phyloP scores from a whole-genome alignment of 2,113 vertebrate genomes.

The Larimichthys polyactis region DNA sequence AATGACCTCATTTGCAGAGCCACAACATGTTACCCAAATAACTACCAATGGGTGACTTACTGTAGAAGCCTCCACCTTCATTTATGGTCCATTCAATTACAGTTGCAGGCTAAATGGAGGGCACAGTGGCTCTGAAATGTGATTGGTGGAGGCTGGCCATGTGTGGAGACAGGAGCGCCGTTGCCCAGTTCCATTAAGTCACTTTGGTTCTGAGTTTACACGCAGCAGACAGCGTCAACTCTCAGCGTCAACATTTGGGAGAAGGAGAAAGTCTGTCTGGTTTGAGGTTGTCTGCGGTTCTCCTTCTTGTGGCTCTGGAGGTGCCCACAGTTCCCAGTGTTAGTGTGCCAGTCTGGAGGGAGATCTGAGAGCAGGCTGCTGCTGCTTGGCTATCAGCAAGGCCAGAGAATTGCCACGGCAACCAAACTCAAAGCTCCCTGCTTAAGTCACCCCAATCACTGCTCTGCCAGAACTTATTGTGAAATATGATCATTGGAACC shows the following conservation, averaged over 20 bases:
- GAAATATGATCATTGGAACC: constrained; percentile 71
- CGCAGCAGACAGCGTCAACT: constrained; percentile 72
- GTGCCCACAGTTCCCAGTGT: constrained; percentile 78
- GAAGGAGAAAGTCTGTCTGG: constrained; percentile 80
- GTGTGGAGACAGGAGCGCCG: constrained; percentile 63
- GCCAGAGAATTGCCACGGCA: constrained; percentile 69
- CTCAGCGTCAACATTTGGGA: constrained; percentile 76
- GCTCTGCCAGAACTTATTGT: constrained; percentile 64
- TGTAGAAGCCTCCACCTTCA: constrained; percentile 70
- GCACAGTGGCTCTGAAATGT: constrained; percentile 48
- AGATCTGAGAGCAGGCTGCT: constrained; percentile 72
- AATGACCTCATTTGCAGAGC: constrained; percentile 73
- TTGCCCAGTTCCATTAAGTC: constrained; percentile 83
- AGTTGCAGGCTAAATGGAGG: constrained; percentile 70
- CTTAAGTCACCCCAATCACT: constrained; percentile 47
- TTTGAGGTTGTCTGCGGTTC: constrained; percentile 81
- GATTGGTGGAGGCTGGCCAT: constrained; percentile 58
- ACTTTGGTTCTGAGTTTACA: constrained; percentile 78
- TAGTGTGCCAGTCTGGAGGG: constrained; percentile 77
- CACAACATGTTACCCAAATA: constrained; percentile 60
- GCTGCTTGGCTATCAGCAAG: constrained; percentile 73
- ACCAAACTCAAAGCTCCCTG: constrained; percentile 69
- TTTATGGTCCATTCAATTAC: constrained; percentile 77
- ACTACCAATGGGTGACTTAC: constrained; percentile 61
- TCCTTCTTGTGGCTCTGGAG: constrained; percentile 79